phyloP scores from a whole-genome alignment of 64 coral and sea anemone species.

The Montipora capricornis region DNA sequence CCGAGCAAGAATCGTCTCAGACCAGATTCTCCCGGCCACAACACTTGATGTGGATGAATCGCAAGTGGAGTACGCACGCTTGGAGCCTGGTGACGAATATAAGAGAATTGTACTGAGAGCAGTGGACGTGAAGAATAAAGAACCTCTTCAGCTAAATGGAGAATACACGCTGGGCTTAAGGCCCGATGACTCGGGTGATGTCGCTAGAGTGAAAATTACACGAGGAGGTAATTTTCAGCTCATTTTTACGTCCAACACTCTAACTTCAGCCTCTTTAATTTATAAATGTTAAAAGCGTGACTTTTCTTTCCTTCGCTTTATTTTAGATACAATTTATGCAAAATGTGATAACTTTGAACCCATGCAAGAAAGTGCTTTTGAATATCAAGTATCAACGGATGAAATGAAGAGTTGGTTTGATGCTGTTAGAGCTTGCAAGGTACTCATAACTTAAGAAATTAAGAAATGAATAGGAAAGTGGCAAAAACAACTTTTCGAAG shows the following conservation, averaged over 20 bases:
- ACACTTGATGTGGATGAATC: constrained; percentile 74
- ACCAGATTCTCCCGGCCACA: constrained; percentile 69
- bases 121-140: constrained; percentile 56
- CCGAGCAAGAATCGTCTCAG: constrained; percentile 46
- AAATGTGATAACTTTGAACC: constrained; percentile 71
- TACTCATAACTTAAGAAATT: not conserved
- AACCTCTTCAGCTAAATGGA: constrained; percentile 71
- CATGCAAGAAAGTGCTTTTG: constrained; percentile 54
- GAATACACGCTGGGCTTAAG: constrained; percentile 80
- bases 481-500: no score
- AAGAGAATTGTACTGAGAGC: constrained; percentile 78
- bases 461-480: no score
- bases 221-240: constrained; percentile 62
- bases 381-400: constrained; percentile 66
- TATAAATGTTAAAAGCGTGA: not conserved
- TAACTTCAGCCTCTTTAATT: not conserved
- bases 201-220: constrained; percentile 69
- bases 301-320: not conserved
- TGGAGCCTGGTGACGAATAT: constrained; percentile 84
- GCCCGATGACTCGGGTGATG: constrained; percentile 79
- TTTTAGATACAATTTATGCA: constrained; percentile 60
- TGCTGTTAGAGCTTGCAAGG: constrained; percentile 77
- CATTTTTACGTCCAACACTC: not conserved
- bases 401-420: constrained; percentile 81
- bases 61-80: constrained; percentile 75